phyloP scores from a whole-genome alignment of 2,113 vertebrate genomes.

The Aptenodytes forsteri region DNA sequence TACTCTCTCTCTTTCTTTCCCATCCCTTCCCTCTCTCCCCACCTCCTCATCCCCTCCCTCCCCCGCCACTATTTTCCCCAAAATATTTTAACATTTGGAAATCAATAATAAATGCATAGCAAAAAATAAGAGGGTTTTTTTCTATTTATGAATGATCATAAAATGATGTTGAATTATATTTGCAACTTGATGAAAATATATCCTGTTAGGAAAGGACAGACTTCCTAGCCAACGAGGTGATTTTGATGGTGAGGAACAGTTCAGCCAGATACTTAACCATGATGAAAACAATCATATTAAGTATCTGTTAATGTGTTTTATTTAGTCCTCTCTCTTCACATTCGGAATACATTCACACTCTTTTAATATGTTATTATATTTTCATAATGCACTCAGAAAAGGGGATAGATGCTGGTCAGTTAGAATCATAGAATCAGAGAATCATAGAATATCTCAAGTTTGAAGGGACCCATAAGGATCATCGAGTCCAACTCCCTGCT shows the following conservation, averaged over 20 bases:
- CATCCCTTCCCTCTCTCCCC: neutral
- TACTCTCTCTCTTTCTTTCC: neutral
- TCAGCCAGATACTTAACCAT: neutral
- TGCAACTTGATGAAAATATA: neutral
- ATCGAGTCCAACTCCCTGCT: neutral
- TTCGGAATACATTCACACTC: neutral
- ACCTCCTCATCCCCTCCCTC: rapidly evolving
- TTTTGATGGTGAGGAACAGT: neutral
- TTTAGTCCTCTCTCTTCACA: neutral
- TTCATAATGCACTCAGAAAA: neutral
- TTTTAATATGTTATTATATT: neutral
- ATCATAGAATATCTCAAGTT: neutral
- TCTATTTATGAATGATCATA: neutral
- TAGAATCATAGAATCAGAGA: neutral
- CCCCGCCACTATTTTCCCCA: rapidly evolving
- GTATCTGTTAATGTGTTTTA: neutral
- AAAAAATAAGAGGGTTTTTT: neutral
- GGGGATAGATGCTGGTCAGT: neutral
- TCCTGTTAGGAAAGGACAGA: neutral
- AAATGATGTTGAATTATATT: neutral
- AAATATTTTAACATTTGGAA: neutral
- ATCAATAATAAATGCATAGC: neutral
- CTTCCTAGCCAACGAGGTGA: neutral
- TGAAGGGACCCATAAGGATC: neutral
- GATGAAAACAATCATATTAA: neutral